Evolutionary conservation across 2,797 vertebrate species (phyloP).

Genomic region (Borostomias antarcticus): DNA sequence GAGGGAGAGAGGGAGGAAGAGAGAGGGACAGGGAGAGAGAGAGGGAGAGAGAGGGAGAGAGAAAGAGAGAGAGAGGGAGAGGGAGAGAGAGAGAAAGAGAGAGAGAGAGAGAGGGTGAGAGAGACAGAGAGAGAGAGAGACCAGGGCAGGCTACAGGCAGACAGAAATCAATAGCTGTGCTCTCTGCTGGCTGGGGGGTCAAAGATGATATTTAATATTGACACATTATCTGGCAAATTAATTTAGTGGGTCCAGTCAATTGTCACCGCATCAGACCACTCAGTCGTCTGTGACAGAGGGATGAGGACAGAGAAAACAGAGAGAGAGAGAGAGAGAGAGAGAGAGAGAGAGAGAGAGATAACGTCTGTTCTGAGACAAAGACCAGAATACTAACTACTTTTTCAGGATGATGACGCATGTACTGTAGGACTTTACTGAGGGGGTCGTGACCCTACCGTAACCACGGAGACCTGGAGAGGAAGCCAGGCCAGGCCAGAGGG

Average conservation of each 20-base stretch:
- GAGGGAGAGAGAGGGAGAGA: conserved; percentile 70
- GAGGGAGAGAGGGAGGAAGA: conserved; percentile 69
- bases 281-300: conserved; percentile 47
- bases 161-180: conserved; percentile 80
- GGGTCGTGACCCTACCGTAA: conserved; percentile 16
- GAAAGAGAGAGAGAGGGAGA: conserved; percentile 71
- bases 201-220: conserved; percentile 83
- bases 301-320: conserved; percentile 6
- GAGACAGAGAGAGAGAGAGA: too few species aligned
- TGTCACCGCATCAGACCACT: conserved; percentile 66
- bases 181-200: conserved; percentile 70
- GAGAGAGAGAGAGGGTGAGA: too few species aligned
- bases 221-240: conserved; percentile 84
- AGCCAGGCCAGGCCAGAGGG: conserved; percentile 29
- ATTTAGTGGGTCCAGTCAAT: conserved; percentile 77
- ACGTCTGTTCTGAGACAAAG: too few species aligned
- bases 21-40: too few species aligned
- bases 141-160: conserved; percentile 62
- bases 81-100: too few species aligned
- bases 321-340: conserved; percentile 21
- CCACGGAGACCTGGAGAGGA: conserved; percentile 24
- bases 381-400: too few species aligned
- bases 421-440: too few species aligned
- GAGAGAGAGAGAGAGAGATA: background rate
- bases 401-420: too few species aligned